A percentile compares a stretch with the other conserved stretches of the same genome.
Conservation (phyloP, 2,797 vertebrate genomes). For the Ispidina lecontei region DNA sequence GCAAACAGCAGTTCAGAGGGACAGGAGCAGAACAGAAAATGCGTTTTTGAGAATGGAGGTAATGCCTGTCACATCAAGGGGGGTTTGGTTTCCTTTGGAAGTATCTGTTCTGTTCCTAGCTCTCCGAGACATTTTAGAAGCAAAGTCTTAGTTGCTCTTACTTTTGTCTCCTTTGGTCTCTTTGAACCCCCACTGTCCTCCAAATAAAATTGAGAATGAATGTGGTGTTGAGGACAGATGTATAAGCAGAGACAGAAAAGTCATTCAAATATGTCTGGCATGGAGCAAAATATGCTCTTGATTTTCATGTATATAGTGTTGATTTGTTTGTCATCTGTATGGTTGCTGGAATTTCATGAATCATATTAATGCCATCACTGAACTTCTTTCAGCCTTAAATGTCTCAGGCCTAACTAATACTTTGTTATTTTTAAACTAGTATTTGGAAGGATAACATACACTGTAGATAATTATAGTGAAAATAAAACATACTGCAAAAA, state of each 20-base stretch:
- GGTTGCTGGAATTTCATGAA: slow-evolving; percentile 57
- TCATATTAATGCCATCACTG: slow-evolving; percentile 25
- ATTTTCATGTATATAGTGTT: background rate
- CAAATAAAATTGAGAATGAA: background rate
- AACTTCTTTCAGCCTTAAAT: slow-evolving; percentile 43
- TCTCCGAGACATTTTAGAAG: background rate
- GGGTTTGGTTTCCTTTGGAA: slow-evolving; percentile 18
- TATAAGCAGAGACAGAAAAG: slow-evolving; percentile 11
- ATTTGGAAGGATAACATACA: slow-evolving; percentile 70
- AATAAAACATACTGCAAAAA: slow-evolving; percentile 48
- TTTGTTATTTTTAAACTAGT: slow-evolving; percentile 68
- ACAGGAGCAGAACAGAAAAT: background rate
- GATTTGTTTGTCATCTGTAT: background rate
- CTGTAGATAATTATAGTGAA: slow-evolving; percentile 67
- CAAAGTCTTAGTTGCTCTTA: background rate
- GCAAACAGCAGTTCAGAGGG: background rate
- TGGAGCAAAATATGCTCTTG: background rate
- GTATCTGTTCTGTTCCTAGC: background rate
- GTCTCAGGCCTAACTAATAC: slow-evolving; percentile 57
- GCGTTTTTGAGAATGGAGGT: background rate
- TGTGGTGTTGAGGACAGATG: background rate
- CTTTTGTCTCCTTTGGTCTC: background rate
- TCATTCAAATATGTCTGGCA: background rate
- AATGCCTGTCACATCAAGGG: background rate
- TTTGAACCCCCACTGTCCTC: background rate